phyloP scores from a whole-genome alignment of 2,888 invertebrate species.

The Lithosia quadra region DNA sequence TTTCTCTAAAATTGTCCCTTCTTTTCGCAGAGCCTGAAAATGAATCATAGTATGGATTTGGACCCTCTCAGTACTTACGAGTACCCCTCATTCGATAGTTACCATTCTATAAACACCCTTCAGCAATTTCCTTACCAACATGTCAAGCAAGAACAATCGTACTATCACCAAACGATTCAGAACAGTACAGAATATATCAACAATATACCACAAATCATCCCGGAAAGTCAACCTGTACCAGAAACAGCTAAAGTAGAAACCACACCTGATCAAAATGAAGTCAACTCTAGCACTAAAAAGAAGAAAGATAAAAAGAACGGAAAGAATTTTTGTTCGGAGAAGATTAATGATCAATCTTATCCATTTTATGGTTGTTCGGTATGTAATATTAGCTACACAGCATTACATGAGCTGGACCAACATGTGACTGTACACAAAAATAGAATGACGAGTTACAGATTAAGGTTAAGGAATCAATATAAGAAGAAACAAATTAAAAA shows the following conservation, averaged over 20 bases:
- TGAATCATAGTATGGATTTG: constrained; percentile 64
- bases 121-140: constrained; percentile 44
- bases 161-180: constrained; percentile 31
- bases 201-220: constrained; percentile 11
- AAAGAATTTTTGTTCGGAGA: constrained; percentile 73
- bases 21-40: constrained; percentile 39
- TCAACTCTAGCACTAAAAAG: constrained; percentile 50
- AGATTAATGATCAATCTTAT: constrained; percentile 71
- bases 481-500: constrained; percentile 71
- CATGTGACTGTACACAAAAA: constrained; percentile 76
- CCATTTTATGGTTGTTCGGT: constrained; percentile 79
- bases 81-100: constrained; percentile 55
- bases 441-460: constrained; percentile 76
- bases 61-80: constrained; percentile 73
- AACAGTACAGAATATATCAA: neutral
- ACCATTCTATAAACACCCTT: constrained; percentile 20
- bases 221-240: constrained; percentile 10
- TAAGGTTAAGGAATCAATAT: constrained; percentile 70
- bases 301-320: constrained; percentile 56
- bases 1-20: neutral
- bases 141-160: constrained; percentile 47
- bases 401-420: constrained; percentile 68
- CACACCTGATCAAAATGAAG: constrained; percentile 25
- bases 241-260: constrained; percentile 5
- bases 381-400: constrained; percentile 71